A percentile compares a stretch with the other conserved stretches of the same genome.
phyloP scores from a whole-genome alignment of 2,113 vertebrate species.

The Centrocercus urophasianus region DNA sequence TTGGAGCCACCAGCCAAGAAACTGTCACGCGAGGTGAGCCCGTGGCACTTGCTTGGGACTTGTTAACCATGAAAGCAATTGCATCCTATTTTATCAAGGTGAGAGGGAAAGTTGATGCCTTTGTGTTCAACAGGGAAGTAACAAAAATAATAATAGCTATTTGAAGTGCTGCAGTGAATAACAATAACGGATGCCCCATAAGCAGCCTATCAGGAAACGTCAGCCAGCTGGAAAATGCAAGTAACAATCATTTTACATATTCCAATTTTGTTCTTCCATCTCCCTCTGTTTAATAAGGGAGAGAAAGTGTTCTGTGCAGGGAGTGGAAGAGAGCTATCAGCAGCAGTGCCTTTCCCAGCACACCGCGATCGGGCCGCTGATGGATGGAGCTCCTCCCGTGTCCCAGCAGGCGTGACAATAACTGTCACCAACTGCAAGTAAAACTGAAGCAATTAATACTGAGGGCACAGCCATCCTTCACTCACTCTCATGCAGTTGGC shows the following conservation, averaged over 20 bases:
- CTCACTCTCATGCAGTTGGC: background rate
- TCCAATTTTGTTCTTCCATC: conserved; percentile 17
- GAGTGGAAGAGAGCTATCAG: background rate
- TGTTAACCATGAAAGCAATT: background rate
- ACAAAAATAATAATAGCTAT: background rate
- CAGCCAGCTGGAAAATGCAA: conserved; percentile 12
- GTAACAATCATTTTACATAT: background rate
- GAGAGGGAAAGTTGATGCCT: background rate
- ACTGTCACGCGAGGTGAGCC: background rate
- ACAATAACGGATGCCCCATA: background rate
- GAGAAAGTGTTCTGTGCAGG: background rate
- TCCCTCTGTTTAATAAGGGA: background rate
- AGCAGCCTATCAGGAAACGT: background rate
- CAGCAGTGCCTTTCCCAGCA: fast-evolving
- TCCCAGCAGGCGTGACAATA: background rate
- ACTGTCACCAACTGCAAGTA: background rate
- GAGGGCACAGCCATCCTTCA: background rate
- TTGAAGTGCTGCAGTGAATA: background rate
- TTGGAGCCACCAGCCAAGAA: background rate
- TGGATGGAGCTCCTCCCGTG: background rate
- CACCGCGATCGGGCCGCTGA: background rate
- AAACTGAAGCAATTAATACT: background rate
- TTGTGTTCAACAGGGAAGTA: background rate
- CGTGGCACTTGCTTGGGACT: background rate
- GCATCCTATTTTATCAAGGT: background rate